Conservation (phyloP, 2,888 invertebrate genomes). For the Eilema sororculum region DNA sequence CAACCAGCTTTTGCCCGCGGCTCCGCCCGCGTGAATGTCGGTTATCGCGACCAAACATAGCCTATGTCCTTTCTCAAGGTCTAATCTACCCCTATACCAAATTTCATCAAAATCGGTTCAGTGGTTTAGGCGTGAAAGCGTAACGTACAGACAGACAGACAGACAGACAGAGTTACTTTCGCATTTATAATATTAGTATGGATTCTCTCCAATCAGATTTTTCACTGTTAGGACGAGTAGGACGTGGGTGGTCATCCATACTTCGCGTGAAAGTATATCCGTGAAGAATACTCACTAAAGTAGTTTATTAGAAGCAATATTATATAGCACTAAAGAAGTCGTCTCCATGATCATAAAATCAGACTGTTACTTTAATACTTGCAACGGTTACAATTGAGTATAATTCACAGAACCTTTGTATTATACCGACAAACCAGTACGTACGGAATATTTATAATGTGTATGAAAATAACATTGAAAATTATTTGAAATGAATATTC, state of each 20-base stretch:
- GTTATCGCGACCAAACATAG: too few relatives aligned
- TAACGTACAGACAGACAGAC: too few relatives aligned
- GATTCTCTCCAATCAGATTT: not conserved
- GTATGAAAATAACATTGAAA: not conserved
- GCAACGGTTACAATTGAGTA: not conserved
- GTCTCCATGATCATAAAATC: not conserved
- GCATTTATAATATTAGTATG: too few relatives aligned
- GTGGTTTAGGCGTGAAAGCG: too few relatives aligned
- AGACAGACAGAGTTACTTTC: too few relatives aligned
- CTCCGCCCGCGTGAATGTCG: too few relatives aligned
- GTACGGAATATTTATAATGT: not conserved
- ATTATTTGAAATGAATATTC: not conserved
- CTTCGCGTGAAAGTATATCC: not conserved
- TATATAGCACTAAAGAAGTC: not conserved
- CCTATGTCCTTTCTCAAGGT: too few relatives aligned
- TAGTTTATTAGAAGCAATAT: not conserved
- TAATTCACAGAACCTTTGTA: slow-evolving; percentile 1
- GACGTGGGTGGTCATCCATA: not conserved
- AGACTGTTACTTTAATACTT: not conserved
- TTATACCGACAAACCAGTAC: not conserved
- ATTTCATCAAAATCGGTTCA: too few relatives aligned
- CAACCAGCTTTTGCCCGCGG: too few relatives aligned
- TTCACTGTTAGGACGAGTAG: not conserved
- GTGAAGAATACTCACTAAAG: not conserved
- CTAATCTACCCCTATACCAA: too few relatives aligned